phyloP scores from a whole-genome alignment of 2,113 vertebrate species.

The Oreochromis spilurus region DNA sequence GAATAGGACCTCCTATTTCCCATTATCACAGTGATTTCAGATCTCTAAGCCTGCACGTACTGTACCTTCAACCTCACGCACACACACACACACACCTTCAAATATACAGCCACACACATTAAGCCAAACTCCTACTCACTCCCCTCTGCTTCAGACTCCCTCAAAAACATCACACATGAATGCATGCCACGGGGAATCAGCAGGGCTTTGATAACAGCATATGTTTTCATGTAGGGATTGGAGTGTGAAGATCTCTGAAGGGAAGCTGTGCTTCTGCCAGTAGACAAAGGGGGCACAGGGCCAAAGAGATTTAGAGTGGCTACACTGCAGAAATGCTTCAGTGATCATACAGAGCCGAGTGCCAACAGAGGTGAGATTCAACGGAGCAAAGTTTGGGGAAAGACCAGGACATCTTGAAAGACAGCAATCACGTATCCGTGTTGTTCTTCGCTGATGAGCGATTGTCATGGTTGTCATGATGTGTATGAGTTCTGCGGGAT shows the following conservation, averaged over 20 bases:
- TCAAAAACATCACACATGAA: slow-evolving; percentile 20
- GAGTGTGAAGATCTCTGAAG: slow-evolving; percentile 23
- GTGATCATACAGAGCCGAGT: not conserved
- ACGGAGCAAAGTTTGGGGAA: not conserved
- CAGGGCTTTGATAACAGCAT: slow-evolving; percentile 35
- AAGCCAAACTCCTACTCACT: slow-evolving; percentile 29
- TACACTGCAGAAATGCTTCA: slow-evolving; percentile 16
- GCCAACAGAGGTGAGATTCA: not conserved
- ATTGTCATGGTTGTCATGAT: not conserved
- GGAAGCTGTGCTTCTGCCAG: slow-evolving; percentile 8
- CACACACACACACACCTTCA: not conserved
- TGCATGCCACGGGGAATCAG: slow-evolving; percentile 14
- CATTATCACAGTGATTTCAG: not conserved
- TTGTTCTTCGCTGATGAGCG: not conserved
- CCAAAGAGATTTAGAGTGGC: slow-evolving; percentile 14
- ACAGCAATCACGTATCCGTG: not conserved
- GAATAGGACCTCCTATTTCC: not conserved
- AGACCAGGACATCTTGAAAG: not conserved
- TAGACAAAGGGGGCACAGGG: slow-evolving; percentile 11
- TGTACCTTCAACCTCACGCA: not conserved
- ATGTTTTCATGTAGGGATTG: slow-evolving; percentile 49
- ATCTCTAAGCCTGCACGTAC: not conserved
- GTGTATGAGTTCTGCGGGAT: not conserved
- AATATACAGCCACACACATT: not conserved
- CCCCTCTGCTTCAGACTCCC: not conserved